Conservation (phyloP, 2,113 vertebrate genomes). For the Pseudonaja textilis region DNA sequence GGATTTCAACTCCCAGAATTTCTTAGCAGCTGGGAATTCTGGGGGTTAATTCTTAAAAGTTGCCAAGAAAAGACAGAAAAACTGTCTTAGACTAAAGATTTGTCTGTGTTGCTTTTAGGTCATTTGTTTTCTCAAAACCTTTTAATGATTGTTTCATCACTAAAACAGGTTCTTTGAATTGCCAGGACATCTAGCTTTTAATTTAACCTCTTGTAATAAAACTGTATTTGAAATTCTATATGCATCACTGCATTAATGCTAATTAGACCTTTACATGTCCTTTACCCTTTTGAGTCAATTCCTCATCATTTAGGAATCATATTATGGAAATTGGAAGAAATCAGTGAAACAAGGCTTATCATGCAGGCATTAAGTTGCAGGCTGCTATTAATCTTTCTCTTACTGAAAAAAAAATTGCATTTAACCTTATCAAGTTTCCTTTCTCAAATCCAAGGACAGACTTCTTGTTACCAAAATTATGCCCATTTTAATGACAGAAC, state of each 20-base stretch:
- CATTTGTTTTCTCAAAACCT: neutral
- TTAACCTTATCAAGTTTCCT: neutral
- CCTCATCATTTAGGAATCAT: slow-evolving; percentile 20
- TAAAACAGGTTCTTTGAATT: neutral
- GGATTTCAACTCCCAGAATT: neutral
- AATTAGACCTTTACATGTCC: slow-evolving; percentile 13
- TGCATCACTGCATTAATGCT: slow-evolving; percentile 14
- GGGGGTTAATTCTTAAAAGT: neutral
- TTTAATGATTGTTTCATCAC: neutral
- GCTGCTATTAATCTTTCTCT: neutral
- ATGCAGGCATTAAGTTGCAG: neutral
- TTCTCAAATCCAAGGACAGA: neutral
- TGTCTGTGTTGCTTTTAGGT: neutral
- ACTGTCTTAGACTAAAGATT: neutral
- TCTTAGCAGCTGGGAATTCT: neutral
- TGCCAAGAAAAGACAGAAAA: neutral
- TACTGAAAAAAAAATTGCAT: neutral
- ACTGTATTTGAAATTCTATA: neutral
- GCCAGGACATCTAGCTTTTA: neutral
- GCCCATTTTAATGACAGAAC: neutral
- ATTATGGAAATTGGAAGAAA: neutral
- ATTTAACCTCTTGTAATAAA: neutral
- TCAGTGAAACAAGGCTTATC: neutral
- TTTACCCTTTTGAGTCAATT: slow-evolving; percentile 1
- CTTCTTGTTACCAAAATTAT: neutral